Evolutionary conservation across 2,797 vertebrate genomes (phyloP).

Genomic region (Acanthiza pusilla): DNA sequence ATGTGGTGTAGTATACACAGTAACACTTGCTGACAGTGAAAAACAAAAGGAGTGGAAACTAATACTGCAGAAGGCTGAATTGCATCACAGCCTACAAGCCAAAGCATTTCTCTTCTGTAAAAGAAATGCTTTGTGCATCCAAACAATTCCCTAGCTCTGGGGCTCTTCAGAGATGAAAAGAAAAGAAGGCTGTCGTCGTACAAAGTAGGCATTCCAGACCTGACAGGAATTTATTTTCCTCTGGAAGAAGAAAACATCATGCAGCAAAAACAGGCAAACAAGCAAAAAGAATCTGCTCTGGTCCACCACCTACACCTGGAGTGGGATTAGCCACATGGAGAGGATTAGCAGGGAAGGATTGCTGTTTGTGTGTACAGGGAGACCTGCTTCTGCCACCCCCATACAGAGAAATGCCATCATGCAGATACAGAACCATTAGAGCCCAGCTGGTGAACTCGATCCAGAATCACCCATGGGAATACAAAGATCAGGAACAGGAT

Average conservation of each 20-base stretch:
- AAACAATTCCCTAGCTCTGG: conserved; percentile 19
- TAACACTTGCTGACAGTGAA: conserved; percentile 67
- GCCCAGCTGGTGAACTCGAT: not conserved
- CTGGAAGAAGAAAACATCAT: not conserved
- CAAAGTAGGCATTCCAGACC: not conserved
- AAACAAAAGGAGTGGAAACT: conserved; percentile 58
- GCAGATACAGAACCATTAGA: not conserved
- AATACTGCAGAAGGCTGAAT: conserved; percentile 42
- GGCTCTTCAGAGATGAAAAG: conserved; percentile 5
- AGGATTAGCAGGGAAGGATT: not conserved
- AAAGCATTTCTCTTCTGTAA: conserved; percentile 34
- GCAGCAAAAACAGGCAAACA: not conserved
- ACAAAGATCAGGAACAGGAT: not conserved
- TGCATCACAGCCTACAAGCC: conserved; percentile 46
- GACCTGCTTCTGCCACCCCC: not conserved
- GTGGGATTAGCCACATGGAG: not conserved
- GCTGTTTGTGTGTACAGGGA: accelerated
- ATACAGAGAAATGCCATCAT: not conserved
- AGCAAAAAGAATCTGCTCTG: not conserved
- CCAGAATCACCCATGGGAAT: not conserved
- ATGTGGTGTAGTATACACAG: conserved; percentile 18
- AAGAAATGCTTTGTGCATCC: conserved; percentile 53
- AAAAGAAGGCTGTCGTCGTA: not conserved
- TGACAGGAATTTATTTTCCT: conserved; percentile 1
- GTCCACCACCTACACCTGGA: not conserved